A percentile compares a stretch with the other conserved stretches of the same genome.
Evolutionary conservation across 2,888 invertebrate species (phyloP).

Genomic region (Nomada fabriciana): DNA sequence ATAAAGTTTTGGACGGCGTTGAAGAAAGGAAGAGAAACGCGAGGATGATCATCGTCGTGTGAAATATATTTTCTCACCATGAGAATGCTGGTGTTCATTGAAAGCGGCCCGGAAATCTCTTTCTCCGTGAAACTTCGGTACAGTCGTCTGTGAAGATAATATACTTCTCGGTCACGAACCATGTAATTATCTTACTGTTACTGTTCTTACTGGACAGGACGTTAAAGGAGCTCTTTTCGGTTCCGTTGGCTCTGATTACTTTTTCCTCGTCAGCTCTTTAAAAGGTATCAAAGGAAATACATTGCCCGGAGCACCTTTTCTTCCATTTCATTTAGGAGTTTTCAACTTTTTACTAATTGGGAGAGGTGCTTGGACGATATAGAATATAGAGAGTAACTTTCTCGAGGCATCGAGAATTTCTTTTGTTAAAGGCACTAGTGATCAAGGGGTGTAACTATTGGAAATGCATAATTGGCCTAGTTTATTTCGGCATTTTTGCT

Average conservation of each 20-base stretch:
- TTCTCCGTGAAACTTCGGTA: slow-evolving; percentile 67
- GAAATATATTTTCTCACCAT: slow-evolving; percentile 67
- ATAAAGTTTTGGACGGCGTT: slow-evolving; percentile 13
- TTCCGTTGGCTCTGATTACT: neutral
- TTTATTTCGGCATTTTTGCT: too few relatives aligned
- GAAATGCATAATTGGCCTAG: too few relatives aligned
- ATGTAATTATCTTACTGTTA: slow-evolving; percentile 55
- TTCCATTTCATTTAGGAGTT: too few relatives aligned
- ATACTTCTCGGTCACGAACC: slow-evolving; percentile 59
- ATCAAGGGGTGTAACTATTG: too few relatives aligned
- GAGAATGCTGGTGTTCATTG: slow-evolving; percentile 60
- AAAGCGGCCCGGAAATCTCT: slow-evolving; percentile 73
- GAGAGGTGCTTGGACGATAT: neutral
- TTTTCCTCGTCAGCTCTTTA: neutral
- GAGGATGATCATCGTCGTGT: slow-evolving; percentile 59
- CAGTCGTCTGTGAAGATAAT: slow-evolving; percentile 64
- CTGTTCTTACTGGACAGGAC: slow-evolving; percentile 2
- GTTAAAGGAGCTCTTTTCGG: slow-evolving; percentile 18
- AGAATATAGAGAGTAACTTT: neutral
- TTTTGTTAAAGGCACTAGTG: too few relatives aligned
- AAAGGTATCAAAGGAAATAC: neutral
- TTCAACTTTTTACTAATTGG: neutral
- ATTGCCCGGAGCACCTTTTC: neutral
- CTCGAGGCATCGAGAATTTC: neutral
- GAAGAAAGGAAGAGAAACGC: slow-evolving; percentile 38